Conservation (phyloP, 2,113 vertebrate species). For the Neodon shergylaensis region DNA sequence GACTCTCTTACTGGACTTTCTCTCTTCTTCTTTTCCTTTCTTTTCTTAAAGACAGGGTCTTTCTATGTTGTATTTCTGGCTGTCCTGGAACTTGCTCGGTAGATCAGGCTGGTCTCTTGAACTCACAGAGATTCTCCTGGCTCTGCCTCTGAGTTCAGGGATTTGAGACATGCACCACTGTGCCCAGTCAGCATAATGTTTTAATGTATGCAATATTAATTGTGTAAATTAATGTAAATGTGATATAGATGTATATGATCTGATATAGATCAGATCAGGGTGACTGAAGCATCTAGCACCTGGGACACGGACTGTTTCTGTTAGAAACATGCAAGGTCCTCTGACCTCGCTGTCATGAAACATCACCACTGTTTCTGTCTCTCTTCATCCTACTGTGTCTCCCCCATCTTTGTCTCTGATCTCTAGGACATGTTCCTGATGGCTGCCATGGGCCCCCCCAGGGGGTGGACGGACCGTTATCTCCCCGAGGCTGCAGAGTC, state of each 20-base stretch:
- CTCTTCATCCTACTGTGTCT: neutral
- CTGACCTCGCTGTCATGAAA: neutral
- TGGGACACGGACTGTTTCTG: neutral
- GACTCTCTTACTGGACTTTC: neutral
- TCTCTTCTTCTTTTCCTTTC: neutral
- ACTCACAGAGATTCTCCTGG: neutral
- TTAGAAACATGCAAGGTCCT: neutral
- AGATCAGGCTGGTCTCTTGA: neutral
- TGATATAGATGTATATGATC: neutral
- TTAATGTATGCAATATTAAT: too few relatives aligned
- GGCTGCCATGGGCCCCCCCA: slow-evolving; percentile 93
- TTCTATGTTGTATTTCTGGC: neutral
- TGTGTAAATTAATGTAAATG: too few relatives aligned
- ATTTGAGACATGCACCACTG: fast-evolving
- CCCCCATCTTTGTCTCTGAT: neutral
- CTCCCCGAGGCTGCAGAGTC: slow-evolving; percentile 90
- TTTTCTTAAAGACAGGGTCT: neutral
- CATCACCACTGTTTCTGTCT: neutral
- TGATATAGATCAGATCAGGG: neutral
- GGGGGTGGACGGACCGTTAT: slow-evolving; percentile 92
- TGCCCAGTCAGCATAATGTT: neutral
- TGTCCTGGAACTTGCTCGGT: neutral
- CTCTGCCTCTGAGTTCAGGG: neutral
- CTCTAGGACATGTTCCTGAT: slow-evolving; percentile 92
- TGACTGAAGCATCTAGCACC: too few relatives aligned